Evolutionary conservation across 1,140 invertebrate genomes (phyloP).

Genomic region (Maniola jurtina): DNA sequence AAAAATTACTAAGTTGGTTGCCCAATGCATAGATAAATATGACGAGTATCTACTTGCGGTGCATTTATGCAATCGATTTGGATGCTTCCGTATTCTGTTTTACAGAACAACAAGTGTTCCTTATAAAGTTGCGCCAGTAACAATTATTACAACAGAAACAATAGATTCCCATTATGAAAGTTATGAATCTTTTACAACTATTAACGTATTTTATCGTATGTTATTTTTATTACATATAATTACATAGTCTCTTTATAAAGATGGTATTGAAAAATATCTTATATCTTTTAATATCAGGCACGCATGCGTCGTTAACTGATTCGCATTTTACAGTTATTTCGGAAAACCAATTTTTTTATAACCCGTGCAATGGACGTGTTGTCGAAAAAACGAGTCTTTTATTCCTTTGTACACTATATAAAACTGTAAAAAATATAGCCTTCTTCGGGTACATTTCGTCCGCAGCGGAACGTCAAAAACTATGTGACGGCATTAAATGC

Average conservation of each 20-base stretch:
- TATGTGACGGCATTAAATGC: constrained; percentile 61
- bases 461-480: constrained; percentile 55
- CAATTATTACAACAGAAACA: constrained; percentile 32
- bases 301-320: constrained; percentile 48
- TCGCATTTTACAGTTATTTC: constrained; percentile 50
- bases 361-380: constrained; percentile 64
- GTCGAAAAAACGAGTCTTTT: constrained; percentile 48
- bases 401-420: constrained; percentile 59
- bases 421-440: constrained; percentile 75
- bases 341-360: constrained; percentile 48
- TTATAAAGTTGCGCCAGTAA: constrained; percentile 27
- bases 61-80: constrained; percentile 20
- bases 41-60: constrained; percentile 6
- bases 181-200: constrained; percentile 32
- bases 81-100: constrained; percentile 20
- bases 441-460: constrained; percentile 62
- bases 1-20: neutral
- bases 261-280: constrained; percentile 69
- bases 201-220: constrained; percentile 28
- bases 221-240: constrained; percentile 40
- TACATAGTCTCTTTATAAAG: constrained; percentile 44
- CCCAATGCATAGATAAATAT: neutral
- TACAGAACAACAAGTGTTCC: constrained; percentile 14
- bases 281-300: constrained; percentile 62
- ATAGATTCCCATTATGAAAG: constrained; percentile 29